Conservation (phyloP, 2,113 vertebrate species). For the Carlito syrichta region DNA sequence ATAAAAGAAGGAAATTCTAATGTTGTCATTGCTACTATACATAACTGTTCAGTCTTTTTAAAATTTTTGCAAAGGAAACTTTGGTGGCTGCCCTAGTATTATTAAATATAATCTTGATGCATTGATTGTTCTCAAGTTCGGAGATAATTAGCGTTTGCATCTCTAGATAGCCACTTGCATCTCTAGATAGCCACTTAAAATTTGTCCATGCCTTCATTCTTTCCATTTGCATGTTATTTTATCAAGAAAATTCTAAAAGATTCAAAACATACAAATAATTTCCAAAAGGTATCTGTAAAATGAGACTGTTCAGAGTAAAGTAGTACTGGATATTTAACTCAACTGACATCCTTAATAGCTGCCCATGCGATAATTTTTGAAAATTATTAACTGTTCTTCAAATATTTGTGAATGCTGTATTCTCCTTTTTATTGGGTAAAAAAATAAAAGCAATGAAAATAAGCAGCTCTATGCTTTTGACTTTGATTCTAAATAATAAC, state of each 20-base stretch:
- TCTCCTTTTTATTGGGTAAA: background rate
- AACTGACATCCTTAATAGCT: background rate
- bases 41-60: background rate
- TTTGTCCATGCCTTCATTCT: background rate
- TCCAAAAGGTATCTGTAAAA: background rate
- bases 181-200: conserved; percentile 50
- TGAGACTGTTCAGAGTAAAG: background rate
- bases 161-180: background rate
- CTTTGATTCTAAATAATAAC: background rate
- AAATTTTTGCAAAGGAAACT: conserved; percentile 20
- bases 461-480: background rate
- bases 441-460: background rate
- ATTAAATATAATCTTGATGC: conserved; percentile 36
- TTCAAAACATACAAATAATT: background rate
- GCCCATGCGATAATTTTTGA: background rate
- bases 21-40: background rate
- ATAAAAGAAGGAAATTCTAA: conserved; percentile 37
- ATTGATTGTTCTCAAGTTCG: conserved; percentile 35
- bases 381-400: background rate
- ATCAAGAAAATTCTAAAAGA: conserved; percentile 8
- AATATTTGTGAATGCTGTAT: background rate
- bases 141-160: conserved; percentile 42
- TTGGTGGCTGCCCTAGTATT: conserved; percentile 17
- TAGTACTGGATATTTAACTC: background rate
- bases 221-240: background rate